A percentile compares a stretch with the other conserved stretches of the same genome.
phyloP scores from a whole-genome alignment of 23 tunicate species.

The Trididemnum miniatum region DNA sequence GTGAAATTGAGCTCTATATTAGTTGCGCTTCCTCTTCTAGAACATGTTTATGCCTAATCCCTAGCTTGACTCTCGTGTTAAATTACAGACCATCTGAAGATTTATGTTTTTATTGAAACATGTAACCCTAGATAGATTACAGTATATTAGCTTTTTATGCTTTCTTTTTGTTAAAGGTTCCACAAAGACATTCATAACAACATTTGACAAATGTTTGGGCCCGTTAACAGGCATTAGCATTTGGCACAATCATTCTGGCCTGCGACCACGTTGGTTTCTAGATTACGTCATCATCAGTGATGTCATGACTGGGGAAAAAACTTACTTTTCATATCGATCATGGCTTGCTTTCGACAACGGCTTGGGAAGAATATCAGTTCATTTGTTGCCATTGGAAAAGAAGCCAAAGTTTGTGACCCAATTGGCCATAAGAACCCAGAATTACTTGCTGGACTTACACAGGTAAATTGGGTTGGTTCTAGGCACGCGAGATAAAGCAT shows the following conservation, averaged over 20 bases:
- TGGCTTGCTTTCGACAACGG: slow-evolving; percentile 73
- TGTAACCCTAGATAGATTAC: no score
- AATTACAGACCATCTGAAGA: no score
- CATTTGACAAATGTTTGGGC: slow-evolving; percentile 61
- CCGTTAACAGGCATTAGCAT: slow-evolving; percentile 44
- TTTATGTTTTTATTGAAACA: background rate
- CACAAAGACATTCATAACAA: slow-evolving; percentile 61
- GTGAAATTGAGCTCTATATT: background rate
- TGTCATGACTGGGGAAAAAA: slow-evolving; percentile 44
- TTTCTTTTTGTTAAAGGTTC: slow-evolving; percentile 63
- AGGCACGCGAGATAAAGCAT: no score
- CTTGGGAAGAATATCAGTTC: slow-evolving; percentile 10
- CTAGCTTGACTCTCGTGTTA: no score
- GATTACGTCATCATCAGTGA: slow-evolving; percentile 86
- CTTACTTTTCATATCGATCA: slow-evolving; percentile 62
- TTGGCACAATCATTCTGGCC: slow-evolving; percentile 71
- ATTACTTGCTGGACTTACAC: slow-evolving; percentile 52
- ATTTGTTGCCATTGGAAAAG: slow-evolving; percentile 41
- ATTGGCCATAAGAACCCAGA: slow-evolving; percentile 36
- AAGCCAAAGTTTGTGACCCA: slow-evolving; percentile 41
- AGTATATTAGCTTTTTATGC: no score
- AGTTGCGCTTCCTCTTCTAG: background rate
- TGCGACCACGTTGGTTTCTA: slow-evolving; percentile 61
- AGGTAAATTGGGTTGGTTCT: slow-evolving; percentile 52
- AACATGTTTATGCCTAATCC: no score